phyloP scores from a whole-genome alignment of 2,113 vertebrate genomes.

The Vireo altiloquus region DNA sequence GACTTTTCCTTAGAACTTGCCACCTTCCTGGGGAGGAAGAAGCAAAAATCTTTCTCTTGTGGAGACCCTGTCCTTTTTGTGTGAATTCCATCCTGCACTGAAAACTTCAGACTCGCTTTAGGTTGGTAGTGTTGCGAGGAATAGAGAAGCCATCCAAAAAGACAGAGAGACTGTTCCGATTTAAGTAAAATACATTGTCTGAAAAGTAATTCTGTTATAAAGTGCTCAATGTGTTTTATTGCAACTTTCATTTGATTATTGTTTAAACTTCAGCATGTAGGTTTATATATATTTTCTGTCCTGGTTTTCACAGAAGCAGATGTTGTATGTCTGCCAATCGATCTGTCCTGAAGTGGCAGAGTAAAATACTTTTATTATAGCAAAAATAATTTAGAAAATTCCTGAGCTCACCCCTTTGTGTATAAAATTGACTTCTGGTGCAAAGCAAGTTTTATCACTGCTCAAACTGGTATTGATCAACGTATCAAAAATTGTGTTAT shows the following conservation, averaged over 20 bases:
- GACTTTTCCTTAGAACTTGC: neutral
- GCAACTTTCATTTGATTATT: constrained; percentile 44
- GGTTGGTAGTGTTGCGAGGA: neutral
- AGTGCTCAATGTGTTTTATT: constrained; percentile 2
- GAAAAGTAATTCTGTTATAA: neutral
- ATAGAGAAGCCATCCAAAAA: neutral
- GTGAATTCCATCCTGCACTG: neutral
- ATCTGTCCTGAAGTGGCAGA: constrained; percentile 53
- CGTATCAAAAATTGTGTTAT: constrained; percentile 51
- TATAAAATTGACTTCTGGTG: constrained; percentile 49
- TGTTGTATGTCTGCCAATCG: constrained; percentile 34
- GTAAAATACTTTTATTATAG: constrained; percentile 48
- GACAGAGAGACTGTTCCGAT: neutral
- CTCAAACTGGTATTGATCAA: constrained; percentile 71
- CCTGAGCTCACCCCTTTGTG: constrained; percentile 62
- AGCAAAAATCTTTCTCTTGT: neutral
- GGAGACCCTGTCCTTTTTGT: neutral
- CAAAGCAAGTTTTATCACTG: constrained; percentile 64
- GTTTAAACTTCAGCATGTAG: constrained; percentile 20
- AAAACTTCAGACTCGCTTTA: neutral
- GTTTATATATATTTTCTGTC: constrained; percentile 40
- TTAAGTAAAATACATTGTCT: neutral
- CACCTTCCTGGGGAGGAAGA: neutral
- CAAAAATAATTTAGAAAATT: constrained; percentile 66
- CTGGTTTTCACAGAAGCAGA: constrained; percentile 37